These are phyloP conservation scores for Nycticebus coucang DNA, from an alignment of 2,113 vertebrate species.

Conservation along the genomic window DNA sequence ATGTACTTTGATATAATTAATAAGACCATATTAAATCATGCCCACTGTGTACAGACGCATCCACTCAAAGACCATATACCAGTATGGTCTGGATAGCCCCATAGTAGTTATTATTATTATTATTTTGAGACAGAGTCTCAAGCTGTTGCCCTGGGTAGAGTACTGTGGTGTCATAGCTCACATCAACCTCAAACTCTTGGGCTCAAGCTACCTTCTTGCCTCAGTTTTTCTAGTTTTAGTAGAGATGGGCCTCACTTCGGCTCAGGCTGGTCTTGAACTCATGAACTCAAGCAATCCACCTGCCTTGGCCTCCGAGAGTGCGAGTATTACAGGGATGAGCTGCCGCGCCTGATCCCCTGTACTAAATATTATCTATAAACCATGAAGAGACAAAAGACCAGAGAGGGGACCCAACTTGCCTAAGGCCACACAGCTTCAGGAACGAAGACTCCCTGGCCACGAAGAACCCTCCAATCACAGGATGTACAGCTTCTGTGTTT, in stretches of 20 bases:
- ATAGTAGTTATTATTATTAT: background rate
- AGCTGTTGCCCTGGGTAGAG: too few species aligned
- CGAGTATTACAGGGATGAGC: too few species aligned
- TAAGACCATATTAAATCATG: background rate
- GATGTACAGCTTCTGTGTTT: slow-evolving; percentile 27
- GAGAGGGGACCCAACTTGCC: slow-evolving; percentile 12
- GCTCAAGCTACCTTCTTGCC: too few species aligned
- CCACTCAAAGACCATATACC: background rate
- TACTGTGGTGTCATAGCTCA: too few species aligned
- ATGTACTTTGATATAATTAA: background rate
- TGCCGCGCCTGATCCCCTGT: too few species aligned
- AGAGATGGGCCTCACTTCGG: too few species aligned
- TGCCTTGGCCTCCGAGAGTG: too few species aligned
- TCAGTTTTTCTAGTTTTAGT: too few species aligned
- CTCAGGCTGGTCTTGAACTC: too few species aligned
- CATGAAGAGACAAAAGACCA: background rate
- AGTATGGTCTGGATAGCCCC: background rate
- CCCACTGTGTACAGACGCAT: background rate
- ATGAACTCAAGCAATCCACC: too few species aligned
- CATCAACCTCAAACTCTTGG: too few species aligned
- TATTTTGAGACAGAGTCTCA: too few species aligned
- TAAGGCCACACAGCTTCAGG: slow-evolving; percentile 20
- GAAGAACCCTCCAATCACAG: background rate
- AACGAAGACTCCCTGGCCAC: background rate
- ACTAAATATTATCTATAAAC: background rate